Base-by-base conservation (phyloP, 1,140 invertebrate species). In the Meteorus sp. region DNA sequence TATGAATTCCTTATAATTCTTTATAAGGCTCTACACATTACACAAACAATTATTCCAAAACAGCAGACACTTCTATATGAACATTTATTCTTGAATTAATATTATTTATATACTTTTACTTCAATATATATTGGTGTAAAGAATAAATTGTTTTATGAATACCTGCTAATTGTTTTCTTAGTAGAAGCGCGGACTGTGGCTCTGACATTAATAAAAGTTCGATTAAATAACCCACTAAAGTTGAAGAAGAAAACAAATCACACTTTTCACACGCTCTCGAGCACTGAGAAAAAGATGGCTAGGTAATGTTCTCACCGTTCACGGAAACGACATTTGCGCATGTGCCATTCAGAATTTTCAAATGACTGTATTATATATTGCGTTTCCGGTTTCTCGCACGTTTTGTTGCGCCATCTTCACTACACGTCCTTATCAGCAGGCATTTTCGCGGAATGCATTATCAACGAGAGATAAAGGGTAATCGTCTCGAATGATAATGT, bases 111-210 rank as follows among this genome's bases (percentile, higher is more conserved):
- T 44, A 7, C 11, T 37, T 6, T 37, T 13, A 8, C 13, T 37
- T 37, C 35, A 8, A 3, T 8, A 3, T 19, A n/a, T 44, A 6
- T 6, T 44, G 20, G 19, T 44, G 6, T 2, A 19, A n/a, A 17
- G 13, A 44, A 44, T 19, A n/a, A 19, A 22, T 7, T 9, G 3
- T 22, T 47, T 56, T 33, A 45, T 47, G 51, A 54, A 22, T 87
- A 95, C 93, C 93, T 88, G 92, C 90, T 83, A 96, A 85, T 86
- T 96, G 94, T 88, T 95, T 95, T 84, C 91, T 88, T 83, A 96
- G 86, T 84, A 95, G 84, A 82, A 95, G 89, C 81, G 92, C 89
- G 77, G 93, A 95, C 88, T 95, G 93, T 86, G 90, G 88, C 85
- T 93, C 90, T 88, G 92, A 93, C 92, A 93, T 93, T 89, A 89